A percentile compares a stretch with the other conserved stretches of the same genome.
phyloP scores from a whole-genome alignment of 2,797 vertebrate species.

The Coregonus ussuriensis region DNA sequence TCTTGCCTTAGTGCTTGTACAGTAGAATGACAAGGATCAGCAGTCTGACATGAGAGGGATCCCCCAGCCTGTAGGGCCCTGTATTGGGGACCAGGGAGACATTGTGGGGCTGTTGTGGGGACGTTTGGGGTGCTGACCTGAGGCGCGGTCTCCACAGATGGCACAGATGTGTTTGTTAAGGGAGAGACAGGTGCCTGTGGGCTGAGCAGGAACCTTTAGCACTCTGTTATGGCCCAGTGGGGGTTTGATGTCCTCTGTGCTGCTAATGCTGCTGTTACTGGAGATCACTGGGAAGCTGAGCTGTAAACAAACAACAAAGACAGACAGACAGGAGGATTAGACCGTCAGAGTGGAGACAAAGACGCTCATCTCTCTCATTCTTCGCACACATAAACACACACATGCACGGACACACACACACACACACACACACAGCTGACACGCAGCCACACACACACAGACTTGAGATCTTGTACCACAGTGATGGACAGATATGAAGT shows the following conservation, averaged over 20 bases:
- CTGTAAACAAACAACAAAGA: neutral
- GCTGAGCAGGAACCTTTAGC: neutral
- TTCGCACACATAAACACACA: neutral
- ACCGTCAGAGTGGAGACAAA: neutral
- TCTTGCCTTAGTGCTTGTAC: neutral
- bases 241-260: neutral
- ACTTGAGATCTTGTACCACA: neutral
- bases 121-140: neutral
- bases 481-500: neutral
- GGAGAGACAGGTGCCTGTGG: neutral
- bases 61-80: too few species aligned
- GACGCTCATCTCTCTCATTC: neutral
- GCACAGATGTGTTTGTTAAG: conserved; percentile 51
- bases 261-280: neutral
- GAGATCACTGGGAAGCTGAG: neutral
- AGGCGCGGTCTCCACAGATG: conserved; percentile 53
- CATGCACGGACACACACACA: too few species aligned
- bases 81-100: too few species aligned
- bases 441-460: neutral
- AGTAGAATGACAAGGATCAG: neutral
- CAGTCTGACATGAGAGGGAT: too few species aligned
- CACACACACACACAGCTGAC: too few species aligned
- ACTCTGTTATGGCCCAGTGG: neutral
- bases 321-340: neutral
- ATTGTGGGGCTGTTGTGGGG: neutral